Evolutionary conservation across 2,113 vertebrate species (phyloP).

Genomic region (Gallinago media): DNA sequence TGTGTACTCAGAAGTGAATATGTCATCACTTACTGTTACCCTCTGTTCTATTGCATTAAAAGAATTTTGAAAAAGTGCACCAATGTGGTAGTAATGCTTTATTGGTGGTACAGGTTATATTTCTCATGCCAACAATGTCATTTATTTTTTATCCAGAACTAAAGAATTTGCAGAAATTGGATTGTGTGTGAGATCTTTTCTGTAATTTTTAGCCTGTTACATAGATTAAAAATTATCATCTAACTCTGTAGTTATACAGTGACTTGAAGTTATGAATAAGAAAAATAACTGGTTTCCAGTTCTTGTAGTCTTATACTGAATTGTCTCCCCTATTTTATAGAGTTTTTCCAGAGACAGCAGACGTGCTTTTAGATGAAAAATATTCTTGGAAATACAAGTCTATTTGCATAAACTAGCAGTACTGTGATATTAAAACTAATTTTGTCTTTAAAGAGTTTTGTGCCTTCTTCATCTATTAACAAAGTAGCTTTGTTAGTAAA

Average conservation of each 20-base stretch:
- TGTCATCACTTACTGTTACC: not conserved
- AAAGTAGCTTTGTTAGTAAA: not conserved
- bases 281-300: not conserved
- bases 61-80: not conserved
- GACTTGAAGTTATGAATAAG: not conserved
- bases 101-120: not conserved
- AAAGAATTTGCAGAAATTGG: not conserved
- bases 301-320: not conserved
- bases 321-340: not conserved
- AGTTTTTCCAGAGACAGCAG: accelerated
- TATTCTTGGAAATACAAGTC: not conserved
- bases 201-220: not conserved
- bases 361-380: not conserved
- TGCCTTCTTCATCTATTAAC: not conserved
- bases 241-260: not conserved
- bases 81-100: not conserved
- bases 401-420: not conserved
- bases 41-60: not conserved
- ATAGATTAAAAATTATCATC: not conserved
- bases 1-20: not conserved
- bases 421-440: not conserved
- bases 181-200: not conserved
- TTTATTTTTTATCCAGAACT: not conserved
- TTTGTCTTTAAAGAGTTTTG: not conserved
- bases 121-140: not conserved